phyloP scores from a whole-genome alignment of 2,888 invertebrate genomes.

The Schrankia costaestrigalis region DNA sequence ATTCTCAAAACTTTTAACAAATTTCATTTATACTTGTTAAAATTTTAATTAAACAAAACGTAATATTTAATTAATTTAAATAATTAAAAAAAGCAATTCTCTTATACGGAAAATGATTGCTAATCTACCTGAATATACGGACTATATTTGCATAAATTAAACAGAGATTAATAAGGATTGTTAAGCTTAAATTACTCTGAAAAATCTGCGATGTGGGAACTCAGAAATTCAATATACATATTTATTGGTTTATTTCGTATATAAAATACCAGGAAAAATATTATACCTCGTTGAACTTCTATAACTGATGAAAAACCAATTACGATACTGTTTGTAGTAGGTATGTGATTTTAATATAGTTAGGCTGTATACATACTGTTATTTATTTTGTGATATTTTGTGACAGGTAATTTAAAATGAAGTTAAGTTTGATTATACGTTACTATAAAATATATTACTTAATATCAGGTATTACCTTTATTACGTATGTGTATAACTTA shows the following conservation, averaged over 20 bases:
- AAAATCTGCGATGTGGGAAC: constrained; percentile 18
- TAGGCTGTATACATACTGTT: no score
- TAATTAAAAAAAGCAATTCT: constrained; percentile 1
- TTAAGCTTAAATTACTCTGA: constrained; percentile 18
- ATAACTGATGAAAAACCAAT: constrained; percentile 8
- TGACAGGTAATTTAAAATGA: no score
- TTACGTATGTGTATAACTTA: no score
- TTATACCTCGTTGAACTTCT: constrained; percentile 6
- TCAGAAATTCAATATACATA: constrained; percentile 21
- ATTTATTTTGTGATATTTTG: no score
- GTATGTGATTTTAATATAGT: no score
- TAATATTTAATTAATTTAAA: no score
- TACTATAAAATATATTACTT: no score
- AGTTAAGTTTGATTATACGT: no score
- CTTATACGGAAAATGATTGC: constrained; percentile 6
- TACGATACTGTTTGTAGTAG: constrained; percentile 3
- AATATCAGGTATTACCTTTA: no score
- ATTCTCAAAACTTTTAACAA: no score
- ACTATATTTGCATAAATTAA: constrained; percentile 28
- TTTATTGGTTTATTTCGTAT: constrained; percentile 17
- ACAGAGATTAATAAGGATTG: constrained; percentile 24
- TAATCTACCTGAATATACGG: constrained; percentile 12
- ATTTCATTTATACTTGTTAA: no score
- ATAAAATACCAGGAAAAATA: constrained; percentile 11
- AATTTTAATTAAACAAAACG: no score